Conservation (phyloP, 2,888 invertebrate genomes). For the Ophraella communa region DNA sequence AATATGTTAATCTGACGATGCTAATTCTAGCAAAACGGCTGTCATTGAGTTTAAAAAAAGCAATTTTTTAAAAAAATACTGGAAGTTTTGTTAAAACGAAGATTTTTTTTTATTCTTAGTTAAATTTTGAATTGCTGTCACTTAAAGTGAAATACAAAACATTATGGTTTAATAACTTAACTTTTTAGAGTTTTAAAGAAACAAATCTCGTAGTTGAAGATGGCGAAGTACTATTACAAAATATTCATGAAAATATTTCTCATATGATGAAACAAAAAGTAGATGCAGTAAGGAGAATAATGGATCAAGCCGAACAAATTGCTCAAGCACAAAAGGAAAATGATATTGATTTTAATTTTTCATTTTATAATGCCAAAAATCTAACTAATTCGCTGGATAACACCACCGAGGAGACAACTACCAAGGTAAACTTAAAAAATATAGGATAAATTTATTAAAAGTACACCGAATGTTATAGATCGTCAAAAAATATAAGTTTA, state of each 20-base stretch:
- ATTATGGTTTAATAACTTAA: too few relatives aligned
- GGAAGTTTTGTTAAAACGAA: too few relatives aligned
- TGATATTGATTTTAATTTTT: conserved; percentile 65
- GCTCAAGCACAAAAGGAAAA: conserved; percentile 69
- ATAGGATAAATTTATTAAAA: too few relatives aligned
- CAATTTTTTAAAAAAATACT: too few relatives aligned
- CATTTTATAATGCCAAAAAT: conserved; percentile 75
- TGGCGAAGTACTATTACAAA: conserved; percentile 78
- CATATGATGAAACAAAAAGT: conserved; percentile 89
- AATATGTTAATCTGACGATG: too few relatives aligned
- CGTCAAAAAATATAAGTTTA: too few relatives aligned
- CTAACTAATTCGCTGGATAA: conserved; percentile 64
- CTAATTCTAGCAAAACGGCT: too few relatives aligned
- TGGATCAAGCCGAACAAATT: conserved; percentile 86
- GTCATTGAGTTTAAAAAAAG: too few relatives aligned
- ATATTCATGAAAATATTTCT: conserved; percentile 84
- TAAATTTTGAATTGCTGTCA: too few relatives aligned
- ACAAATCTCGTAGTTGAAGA: conserved; percentile 76
- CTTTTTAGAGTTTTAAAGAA: conserved; percentile 77
- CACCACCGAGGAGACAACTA: conserved; percentile 36
- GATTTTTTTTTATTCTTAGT: too few relatives aligned
- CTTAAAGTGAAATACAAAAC: too few relatives aligned
- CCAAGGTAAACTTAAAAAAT: conserved; percentile 35
- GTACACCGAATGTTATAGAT: too few relatives aligned
- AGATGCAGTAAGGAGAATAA: conserved; percentile 85